phyloP scores from a whole-genome alignment of 2,797 vertebrate species.

The Chlorospingus semifuscus region DNA sequence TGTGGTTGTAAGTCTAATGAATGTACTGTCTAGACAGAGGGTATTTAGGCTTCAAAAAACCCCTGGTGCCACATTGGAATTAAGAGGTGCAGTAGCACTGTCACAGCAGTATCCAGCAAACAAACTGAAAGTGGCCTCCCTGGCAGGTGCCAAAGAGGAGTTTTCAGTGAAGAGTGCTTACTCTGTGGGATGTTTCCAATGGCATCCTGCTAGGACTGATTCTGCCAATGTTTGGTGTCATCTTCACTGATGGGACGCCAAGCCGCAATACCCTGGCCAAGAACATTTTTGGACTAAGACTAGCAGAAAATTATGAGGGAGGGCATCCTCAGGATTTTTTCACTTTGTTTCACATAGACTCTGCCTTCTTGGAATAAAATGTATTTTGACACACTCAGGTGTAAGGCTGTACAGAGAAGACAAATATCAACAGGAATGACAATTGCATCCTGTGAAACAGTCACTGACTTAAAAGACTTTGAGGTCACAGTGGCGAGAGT shows the following conservation, averaged over 20 bases:
- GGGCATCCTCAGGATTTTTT: background rate
- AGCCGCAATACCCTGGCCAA: background rate
- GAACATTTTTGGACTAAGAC: background rate
- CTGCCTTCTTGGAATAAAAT: background rate
- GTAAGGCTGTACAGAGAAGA: background rate
- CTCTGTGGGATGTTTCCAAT: accelerated
- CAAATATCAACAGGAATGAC: background rate
- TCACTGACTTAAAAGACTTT: background rate
- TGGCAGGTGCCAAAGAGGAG: background rate
- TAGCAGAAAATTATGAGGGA: background rate
- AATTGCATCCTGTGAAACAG: background rate
- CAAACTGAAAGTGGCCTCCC: background rate
- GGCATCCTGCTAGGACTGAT: background rate
- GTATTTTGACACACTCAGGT: background rate
- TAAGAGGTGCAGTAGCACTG: background rate
- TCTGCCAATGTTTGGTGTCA: background rate
- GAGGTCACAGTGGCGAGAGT: background rate
- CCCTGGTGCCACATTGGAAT: background rate
- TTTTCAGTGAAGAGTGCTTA: background rate
- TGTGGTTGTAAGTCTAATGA: background rate
- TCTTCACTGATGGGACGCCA: background rate
- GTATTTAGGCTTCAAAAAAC: background rate
- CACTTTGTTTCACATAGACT: background rate
- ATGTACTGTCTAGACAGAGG: background rate
- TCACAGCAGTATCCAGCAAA: background rate